phyloP scores from a whole-genome alignment of 1,140 invertebrate species.

The Antheraea mylitta region DNA sequence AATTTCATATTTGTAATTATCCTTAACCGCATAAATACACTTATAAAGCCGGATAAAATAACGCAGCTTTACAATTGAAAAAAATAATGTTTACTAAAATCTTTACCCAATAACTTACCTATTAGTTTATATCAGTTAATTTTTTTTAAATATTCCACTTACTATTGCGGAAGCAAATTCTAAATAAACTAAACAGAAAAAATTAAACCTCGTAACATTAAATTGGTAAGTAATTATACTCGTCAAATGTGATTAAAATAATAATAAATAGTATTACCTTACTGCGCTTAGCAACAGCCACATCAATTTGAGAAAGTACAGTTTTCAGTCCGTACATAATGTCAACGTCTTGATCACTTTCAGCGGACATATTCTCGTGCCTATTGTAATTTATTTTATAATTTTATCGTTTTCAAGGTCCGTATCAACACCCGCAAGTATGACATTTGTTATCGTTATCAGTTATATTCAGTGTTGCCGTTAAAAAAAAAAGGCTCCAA shows the following conservation, averaged over 20 bases:
- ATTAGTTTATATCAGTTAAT: too few species aligned
- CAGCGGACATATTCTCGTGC: constrained; percentile 39
- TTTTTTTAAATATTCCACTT: neutral
- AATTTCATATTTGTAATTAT: too few species aligned
- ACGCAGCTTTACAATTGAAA: too few species aligned
- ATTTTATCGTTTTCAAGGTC: constrained; percentile 11
- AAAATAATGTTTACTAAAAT: too few species aligned
- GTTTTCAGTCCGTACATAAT: constrained; percentile 67
- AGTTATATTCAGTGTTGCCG: too few species aligned
- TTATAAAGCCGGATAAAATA: too few species aligned
- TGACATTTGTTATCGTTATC: constrained; percentile 18
- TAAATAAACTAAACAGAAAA: too few species aligned
- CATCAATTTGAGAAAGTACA: constrained; percentile 65
- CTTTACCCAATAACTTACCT: too few species aligned
- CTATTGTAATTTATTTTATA: constrained; percentile 16
- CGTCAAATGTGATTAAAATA: neutral
- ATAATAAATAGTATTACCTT: constrained; percentile 37
- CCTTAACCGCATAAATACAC: too few species aligned
- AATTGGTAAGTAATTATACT: neutral
- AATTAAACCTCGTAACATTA: too few species aligned
- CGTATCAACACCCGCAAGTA: neutral
- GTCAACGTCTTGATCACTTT: constrained; percentile 41
- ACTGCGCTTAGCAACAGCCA: constrained; percentile 55
- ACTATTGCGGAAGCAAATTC: too few species aligned
- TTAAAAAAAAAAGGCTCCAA: too few species aligned